Conservation (phyloP, 2,113 vertebrate genomes). For the Regulus satrapa region DNA sequence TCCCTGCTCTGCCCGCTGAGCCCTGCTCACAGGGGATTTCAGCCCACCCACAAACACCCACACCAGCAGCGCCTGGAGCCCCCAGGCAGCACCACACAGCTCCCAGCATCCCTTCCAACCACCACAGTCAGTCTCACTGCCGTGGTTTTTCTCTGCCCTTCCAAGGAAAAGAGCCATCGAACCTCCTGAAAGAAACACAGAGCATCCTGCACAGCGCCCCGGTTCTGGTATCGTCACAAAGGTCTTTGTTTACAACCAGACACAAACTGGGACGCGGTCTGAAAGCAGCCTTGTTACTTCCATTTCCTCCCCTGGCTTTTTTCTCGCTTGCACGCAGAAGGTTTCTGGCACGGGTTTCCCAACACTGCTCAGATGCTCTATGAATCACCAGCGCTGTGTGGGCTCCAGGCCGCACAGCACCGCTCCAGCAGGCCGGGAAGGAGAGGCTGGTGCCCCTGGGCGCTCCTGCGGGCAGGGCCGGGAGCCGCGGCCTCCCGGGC, state of each 20-base stretch:
- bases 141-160: neutral
- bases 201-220: neutral
- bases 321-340: neutral
- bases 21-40: neutral
- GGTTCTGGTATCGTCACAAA: neutral
- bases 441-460: too few species aligned
- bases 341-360: slow-evolving; percentile 28
- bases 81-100: neutral
- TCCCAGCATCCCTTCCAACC: neutral
- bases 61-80: neutral
- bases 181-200: neutral
- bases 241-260: neutral
- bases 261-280: neutral
- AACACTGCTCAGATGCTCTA: slow-evolving; percentile 23
- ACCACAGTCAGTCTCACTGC: neutral
- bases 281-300: slow-evolving; percentile 4
- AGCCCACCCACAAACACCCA: neutral
- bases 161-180: neutral
- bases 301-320: neutral
- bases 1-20: neutral
- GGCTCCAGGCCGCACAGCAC: neutral
- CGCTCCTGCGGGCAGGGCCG: too few species aligned
- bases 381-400: slow-evolving; percentile 39
- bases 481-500: too few species aligned
- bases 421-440: too few species aligned